phyloP scores from a whole-genome alignment of 2,797 vertebrate genomes.

The Pseudocheirus occidentalis region DNA sequence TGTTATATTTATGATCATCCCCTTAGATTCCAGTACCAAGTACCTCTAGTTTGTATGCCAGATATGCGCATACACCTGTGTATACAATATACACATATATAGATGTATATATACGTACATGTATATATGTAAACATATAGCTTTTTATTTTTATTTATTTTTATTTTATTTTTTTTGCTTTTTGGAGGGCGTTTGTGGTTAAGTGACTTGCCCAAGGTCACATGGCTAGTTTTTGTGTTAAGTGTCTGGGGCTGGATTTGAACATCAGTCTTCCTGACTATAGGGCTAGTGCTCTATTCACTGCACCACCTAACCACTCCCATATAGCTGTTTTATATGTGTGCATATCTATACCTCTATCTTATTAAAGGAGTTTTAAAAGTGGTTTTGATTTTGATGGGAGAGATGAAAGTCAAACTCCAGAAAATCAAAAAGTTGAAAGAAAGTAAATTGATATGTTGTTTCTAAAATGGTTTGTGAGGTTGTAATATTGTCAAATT shows the following conservation, averaged over 20 bases:
- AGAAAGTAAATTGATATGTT: conserved; percentile 6
- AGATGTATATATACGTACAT: too few relatives aligned
- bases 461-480: not conserved
- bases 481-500: conserved; percentile 1
- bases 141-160: too few relatives aligned
- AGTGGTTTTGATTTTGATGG: not conserved
- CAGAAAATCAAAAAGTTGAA: not conserved
- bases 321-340: not conserved
- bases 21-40: not conserved
- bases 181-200: too few relatives aligned
- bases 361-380: not conserved
- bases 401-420: not conserved
- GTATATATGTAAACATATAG: not conserved
- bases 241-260: too few relatives aligned
- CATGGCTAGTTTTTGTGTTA: too few relatives aligned
- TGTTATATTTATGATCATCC: not conserved
- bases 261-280: too few relatives aligned
- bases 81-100: too few relatives aligned
- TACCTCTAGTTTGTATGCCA: not conserved
- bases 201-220: too few relatives aligned
- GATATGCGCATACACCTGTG: too few relatives aligned
- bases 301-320: too few relatives aligned
- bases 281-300: too few relatives aligned
- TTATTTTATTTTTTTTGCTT: too few relatives aligned
- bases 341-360: not conserved